Percentiles rank a stretch among this genome's conserved stretches.
Evolutionary conservation across 2,113 vertebrate genomes (phyloP).

Genomic region (Coptodon bakossiorum): DNA sequence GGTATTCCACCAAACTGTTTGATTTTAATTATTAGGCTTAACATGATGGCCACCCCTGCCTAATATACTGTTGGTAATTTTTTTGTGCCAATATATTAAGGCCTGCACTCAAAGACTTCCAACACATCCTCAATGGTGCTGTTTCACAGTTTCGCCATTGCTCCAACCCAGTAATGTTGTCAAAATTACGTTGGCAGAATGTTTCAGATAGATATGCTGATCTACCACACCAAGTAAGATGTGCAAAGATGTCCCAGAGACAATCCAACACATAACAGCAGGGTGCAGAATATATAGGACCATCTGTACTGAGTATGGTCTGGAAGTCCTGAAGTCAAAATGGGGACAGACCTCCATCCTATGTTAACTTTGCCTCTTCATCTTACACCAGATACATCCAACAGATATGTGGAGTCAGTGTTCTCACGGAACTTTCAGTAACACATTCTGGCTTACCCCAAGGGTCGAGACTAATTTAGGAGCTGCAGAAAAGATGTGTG

Average conservation of each 20-base stretch:
- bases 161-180: neutral
- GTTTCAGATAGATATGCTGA: neutral
- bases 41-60: neutral
- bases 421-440: neutral
- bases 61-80: neutral
- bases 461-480: neutral
- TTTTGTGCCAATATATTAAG: neutral
- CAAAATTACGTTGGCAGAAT: too few relatives aligned
- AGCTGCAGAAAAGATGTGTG: neutral
- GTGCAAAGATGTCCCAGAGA: neutral
- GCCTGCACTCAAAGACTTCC: neutral
- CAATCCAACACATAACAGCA: neutral
- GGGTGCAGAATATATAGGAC: neutral
- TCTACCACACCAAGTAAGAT: neutral
- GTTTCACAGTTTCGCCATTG: neutral
- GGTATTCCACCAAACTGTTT: neutral
- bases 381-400: neutral
- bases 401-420: neutral
- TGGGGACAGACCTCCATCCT: neutral
- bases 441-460: neutral
- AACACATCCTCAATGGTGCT: neutral
- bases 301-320: neutral
- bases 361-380: neutral
- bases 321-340: neutral
- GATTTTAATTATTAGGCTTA: neutral